Conservation (phyloP, 2,113 vertebrate genomes). For the Alaudala cheleensis region DNA sequence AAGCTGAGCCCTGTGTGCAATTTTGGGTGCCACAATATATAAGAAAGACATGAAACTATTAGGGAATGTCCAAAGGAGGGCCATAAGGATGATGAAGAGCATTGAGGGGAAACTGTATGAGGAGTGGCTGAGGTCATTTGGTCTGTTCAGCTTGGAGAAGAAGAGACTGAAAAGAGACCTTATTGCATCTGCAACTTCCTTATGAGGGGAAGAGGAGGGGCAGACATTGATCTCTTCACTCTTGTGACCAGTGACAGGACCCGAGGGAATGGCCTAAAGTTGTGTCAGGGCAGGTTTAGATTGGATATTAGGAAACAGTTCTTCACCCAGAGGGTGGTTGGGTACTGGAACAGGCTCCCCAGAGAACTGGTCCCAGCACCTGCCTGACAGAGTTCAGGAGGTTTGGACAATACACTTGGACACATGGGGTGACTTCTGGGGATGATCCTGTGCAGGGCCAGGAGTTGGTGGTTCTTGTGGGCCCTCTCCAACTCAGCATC, state of each 20-base stretch:
- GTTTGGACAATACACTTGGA: background rate
- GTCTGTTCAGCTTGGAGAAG: background rate
- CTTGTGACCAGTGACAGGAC: background rate
- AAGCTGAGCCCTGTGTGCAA: background rate
- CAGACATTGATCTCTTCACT: background rate
- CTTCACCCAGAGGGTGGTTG: background rate
- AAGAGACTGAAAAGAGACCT: background rate
- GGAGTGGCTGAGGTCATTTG: background rate
- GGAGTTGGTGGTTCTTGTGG: background rate
- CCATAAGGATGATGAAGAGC: rapidly evolving
- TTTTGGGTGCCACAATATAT: background rate
- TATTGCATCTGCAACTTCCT: background rate
- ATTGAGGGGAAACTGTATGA: background rate
- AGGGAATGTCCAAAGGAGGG: background rate
- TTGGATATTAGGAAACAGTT: background rate
- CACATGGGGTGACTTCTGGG: background rate
- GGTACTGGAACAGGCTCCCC: background rate
- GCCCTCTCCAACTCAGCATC: background rate
- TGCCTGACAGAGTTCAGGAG: background rate
- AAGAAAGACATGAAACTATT: background rate
- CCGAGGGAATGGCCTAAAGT: background rate
- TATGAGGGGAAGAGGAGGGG: background rate
- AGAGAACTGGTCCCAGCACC: background rate
- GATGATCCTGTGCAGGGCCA: background rate
- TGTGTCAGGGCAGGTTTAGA: background rate